Conservation (phyloP, 2,888 invertebrate species). For the Zootermopsis nevadensis region DNA sequence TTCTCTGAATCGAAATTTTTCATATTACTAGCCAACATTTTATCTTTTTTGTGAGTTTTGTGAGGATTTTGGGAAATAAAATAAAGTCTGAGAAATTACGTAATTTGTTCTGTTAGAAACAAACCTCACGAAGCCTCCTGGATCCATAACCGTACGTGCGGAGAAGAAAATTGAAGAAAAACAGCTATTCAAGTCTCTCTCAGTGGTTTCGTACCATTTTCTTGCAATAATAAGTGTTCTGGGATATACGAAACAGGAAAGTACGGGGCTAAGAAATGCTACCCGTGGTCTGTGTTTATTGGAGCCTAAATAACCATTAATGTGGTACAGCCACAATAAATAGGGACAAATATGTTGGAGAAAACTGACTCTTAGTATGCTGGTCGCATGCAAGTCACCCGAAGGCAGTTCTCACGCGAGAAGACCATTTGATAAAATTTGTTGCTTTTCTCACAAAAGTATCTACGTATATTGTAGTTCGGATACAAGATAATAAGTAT, state of each 20-base stretch:
- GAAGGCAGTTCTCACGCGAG: neutral
- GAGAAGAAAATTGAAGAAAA: neutral
- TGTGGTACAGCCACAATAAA: neutral
- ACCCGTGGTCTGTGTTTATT: slow-evolving; percentile 31
- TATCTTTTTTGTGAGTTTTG: too few species aligned
- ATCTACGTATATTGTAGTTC: too few species aligned
- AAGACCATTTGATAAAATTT: neutral
- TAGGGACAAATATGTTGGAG: too few species aligned
- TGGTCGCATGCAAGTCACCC: neutral
- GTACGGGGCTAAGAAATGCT: neutral
- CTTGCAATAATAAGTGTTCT: neutral
- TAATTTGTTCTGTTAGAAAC: too few species aligned
- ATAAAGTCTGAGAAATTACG: too few species aligned
- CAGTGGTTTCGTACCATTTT: neutral
- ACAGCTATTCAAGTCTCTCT: neutral
- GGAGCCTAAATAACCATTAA: slow-evolving; percentile 40
- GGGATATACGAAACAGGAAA: neutral
- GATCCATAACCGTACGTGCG: neutral
- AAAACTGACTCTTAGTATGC: neutral
- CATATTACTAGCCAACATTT: too few species aligned
- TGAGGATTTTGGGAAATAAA: too few species aligned
- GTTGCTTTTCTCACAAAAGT: too few species aligned
- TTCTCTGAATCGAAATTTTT: too few species aligned
- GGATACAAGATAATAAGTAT: too few species aligned
- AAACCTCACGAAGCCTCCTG: neutral